phyloP scores from a whole-genome alignment of 2,888 invertebrate genomes.

The Cantharis rufa region DNA sequence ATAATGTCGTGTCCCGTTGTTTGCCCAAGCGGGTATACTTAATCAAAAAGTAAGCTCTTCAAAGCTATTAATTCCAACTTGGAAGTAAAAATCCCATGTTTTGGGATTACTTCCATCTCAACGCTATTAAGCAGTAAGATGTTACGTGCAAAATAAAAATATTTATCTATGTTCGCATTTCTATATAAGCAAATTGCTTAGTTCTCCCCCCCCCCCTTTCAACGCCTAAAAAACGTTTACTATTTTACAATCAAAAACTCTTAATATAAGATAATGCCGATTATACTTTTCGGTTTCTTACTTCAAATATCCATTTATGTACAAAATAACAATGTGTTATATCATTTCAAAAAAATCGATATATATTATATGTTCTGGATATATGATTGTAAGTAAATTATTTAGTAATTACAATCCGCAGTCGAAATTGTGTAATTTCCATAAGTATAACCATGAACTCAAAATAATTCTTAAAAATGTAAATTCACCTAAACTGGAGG shows the following conservation, averaged over 20 bases:
- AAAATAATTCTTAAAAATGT: neutral
- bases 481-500: conserved; percentile 69
- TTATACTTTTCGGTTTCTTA: conserved; percentile 8
- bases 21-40: neutral
- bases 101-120: neutral
- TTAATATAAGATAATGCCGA: conserved; percentile 26
- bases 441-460: neutral
- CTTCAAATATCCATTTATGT: conserved; percentile 13
- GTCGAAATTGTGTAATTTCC: neutral
- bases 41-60: neutral
- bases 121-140: neutral
- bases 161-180: neutral
- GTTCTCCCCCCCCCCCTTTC: neutral
- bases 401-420: neutral
- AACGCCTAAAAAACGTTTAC: conserved; percentile 13
- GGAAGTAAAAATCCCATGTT: neutral
- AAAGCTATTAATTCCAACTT: neutral
- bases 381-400: neutral
- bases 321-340: conserved; percentile 28
- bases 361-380: neutral
- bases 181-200: neutral
- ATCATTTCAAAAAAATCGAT: neutral
- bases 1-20: neutral
- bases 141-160: neutral
- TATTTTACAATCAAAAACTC: conserved; percentile 15